phyloP scores from a whole-genome alignment of 2,888 invertebrate genomes.

The Agonopterix subpropinquella region DNA sequence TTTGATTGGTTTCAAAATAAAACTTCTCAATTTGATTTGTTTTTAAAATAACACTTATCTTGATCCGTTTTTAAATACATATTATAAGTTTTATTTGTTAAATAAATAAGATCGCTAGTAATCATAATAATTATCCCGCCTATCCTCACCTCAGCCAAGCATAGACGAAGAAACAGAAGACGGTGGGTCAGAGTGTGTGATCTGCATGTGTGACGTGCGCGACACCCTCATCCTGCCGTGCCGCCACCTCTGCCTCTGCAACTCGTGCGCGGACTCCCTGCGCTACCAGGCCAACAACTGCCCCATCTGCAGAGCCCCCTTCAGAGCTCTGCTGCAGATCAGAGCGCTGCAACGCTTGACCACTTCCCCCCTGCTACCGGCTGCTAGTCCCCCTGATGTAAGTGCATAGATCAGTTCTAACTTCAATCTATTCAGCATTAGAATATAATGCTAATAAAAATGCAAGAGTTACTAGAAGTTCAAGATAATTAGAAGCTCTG shows the following conservation, averaged over 20 bases:
- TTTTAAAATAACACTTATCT: no score
- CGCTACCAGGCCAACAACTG: slow-evolving; percentile 98
- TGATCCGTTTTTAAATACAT: no score
- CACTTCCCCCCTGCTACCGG: slow-evolving; percentile 59
- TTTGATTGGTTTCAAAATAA: no score
- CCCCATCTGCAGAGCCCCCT: slow-evolving; percentile 99
- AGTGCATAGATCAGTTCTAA: slow-evolving; percentile 25
- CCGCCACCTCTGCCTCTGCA: slow-evolving; percentile 62
- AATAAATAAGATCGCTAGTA: no score
- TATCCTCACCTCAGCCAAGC: slow-evolving; percentile 42
- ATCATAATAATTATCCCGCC: no score
- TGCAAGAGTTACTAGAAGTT: no score
- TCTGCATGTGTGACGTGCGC: slow-evolving; percentile 98
- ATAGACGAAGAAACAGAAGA: slow-evolving; percentile 93
- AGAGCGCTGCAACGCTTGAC: slow-evolving; percentile 89
- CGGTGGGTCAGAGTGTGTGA: slow-evolving; percentile 98
- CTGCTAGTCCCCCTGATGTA: slow-evolving; percentile 73
- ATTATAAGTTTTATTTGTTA: no score
- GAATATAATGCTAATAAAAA: no score
- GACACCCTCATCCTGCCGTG: slow-evolving; percentile 97
- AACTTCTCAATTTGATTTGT: no score
- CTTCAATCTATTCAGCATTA: no score
- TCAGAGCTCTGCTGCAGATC: slow-evolving; percentile 96
- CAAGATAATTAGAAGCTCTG: no score
- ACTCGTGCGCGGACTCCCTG: slow-evolving; percentile 91